phyloP scores from a whole-genome alignment of 2,113 vertebrate species.

The Eulacestoma nigropectus region DNA sequence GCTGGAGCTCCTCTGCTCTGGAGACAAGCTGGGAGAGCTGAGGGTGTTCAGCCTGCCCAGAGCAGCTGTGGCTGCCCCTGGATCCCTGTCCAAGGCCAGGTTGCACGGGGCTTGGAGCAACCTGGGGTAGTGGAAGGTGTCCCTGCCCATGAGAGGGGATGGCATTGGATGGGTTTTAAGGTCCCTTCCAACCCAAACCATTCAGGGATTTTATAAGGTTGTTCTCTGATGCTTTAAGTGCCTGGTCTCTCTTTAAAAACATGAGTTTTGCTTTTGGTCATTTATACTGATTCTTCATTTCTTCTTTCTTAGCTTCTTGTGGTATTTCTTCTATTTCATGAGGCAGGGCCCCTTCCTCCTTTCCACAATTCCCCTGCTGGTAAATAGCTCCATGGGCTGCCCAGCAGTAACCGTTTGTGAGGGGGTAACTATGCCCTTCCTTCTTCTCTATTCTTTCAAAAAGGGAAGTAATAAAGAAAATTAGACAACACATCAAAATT shows the following conservation, averaged over 20 bases:
- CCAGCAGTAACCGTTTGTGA: background rate
- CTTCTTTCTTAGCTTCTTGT: background rate
- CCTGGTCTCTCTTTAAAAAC: background rate
- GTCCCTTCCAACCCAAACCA: background rate
- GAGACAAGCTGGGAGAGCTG: background rate
- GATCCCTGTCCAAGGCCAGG: background rate
- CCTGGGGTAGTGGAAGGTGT: background rate
- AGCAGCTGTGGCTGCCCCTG: background rate
- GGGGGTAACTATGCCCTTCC: background rate
- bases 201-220: background rate
- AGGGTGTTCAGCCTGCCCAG: background rate
- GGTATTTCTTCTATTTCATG: background rate
- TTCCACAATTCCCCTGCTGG: background rate
- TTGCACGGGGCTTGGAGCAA: fast-evolving
- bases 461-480: conserved; percentile 10
- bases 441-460: background rate
- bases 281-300: background rate
- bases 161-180: background rate
- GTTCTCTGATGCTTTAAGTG: background rate
- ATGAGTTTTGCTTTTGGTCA: background rate
- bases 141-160: background rate
- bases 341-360: background rate
- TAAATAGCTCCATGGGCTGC: background rate
- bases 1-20: background rate
- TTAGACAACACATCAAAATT: background rate